These are phyloP conservation scores for Arge pagana DNA, from an alignment of 2,888 invertebrate genomes.

Conservation along the genomic window DNA sequence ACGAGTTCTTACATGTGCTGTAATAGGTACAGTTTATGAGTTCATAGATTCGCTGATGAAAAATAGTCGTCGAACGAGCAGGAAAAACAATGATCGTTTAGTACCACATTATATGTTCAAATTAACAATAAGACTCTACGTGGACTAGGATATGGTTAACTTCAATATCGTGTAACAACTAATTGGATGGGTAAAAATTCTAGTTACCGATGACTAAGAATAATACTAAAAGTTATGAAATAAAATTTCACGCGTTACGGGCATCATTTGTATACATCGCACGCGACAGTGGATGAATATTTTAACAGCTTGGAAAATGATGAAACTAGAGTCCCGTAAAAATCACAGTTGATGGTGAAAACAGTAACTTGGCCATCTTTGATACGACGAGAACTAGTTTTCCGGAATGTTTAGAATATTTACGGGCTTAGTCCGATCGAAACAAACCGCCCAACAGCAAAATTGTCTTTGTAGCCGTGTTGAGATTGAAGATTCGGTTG, in stretches of 20 bases:
- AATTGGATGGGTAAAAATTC: neutral
- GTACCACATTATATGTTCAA: neutral
- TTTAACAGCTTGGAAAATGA: too few relatives aligned
- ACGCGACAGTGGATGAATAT: too few relatives aligned
- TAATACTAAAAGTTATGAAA: constrained; percentile 1
- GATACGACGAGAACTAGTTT: too few relatives aligned
- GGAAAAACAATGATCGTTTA: too few relatives aligned
- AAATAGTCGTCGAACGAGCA: neutral
- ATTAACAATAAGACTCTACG: constrained; percentile 28
- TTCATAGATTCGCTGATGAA: neutral
- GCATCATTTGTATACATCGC: too few relatives aligned
- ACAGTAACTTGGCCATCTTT: too few relatives aligned
- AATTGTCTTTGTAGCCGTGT: neutral
- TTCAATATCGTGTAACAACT: constrained; percentile 25
- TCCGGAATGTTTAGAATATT: too few relatives aligned
- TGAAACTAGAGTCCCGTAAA: too few relatives aligned
- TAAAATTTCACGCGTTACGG: constrained; percentile 3
- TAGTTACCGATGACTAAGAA: constrained; percentile 12
- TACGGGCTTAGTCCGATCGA: too few relatives aligned
- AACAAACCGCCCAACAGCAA: neutral
- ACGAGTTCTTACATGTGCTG: too few relatives aligned
- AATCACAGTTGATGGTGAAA: too few relatives aligned
- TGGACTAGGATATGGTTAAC: constrained; percentile 40
- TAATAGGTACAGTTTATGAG: neutral
- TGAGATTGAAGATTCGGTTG: neutral